These are phyloP conservation scores for Trichosurus vulpecula DNA, from an alignment of 2,797 vertebrate genomes.

Conservation along the genomic window DNA sequence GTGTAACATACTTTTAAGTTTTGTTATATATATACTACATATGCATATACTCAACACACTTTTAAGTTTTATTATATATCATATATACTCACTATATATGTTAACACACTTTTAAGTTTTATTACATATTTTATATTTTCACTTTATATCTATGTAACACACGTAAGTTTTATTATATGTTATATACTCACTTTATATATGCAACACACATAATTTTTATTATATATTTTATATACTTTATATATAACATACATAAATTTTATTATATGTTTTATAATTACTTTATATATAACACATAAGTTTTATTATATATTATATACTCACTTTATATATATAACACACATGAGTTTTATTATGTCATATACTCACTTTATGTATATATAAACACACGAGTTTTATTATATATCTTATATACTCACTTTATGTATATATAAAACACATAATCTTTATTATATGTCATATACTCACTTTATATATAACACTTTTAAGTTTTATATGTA, in stretches of 20 bases:
- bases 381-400: background rate
- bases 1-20: background rate
- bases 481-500: background rate
- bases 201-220: too few relatives aligned
- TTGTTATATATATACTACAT: background rate
- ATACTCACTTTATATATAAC: background rate
- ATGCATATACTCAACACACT: background rate
- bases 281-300: background rate
- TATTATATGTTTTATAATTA: background rate
- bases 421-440: too few relatives aligned
- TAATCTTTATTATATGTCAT: background rate
- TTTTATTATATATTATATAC: background rate
- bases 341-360: background rate
- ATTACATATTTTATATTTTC: background rate
- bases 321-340: too few relatives aligned
- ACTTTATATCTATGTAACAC: background rate
- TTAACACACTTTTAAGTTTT: background rate
- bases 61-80: background rate
- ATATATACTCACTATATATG: background rate
- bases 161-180: background rate
- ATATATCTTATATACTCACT: too few relatives aligned
- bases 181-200: too few relatives aligned
- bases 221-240: too few relatives aligned
- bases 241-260: background rate
- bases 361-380: too few relatives aligned